Evolutionary conservation across 1,140 invertebrate species (phyloP), one percentile per base, ranked within the genome.

Genomic region (Heliconius melpomene): DNA sequence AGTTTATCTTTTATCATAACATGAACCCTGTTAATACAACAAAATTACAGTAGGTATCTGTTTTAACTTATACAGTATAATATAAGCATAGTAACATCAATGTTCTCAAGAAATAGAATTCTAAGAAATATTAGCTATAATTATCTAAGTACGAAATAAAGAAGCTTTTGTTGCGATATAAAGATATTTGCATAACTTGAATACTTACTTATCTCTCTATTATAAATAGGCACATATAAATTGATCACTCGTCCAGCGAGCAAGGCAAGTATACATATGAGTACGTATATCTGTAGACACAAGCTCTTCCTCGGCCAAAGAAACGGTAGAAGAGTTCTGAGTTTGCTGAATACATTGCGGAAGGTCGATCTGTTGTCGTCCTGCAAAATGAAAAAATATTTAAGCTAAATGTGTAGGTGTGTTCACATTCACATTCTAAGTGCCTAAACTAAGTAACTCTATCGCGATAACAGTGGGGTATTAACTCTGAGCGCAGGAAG

Each of bases 181-280:
- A n/a, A 29, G 23, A 11, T 23, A 66, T 29, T n/a, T 72, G 9
- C 2, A 46, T 46, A 46, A 16, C 2, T 16, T 16, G 70, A 77
- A n/a, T 26, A 83, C 85, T 88, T 93, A 96, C 96, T 96, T 89
- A 99, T 99, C 85, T 96, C 95, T 94, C 98, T 98, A 93, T 97
- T 98, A 94, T 98, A 99, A 88, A 99, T 97, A 57, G 98, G 99
- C 46, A 99, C 98, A 93, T 97, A 98, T 20, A 99, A 94, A 95
- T 99, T 99, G 74, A 98, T 97, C n/a, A 97, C 96, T 88, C 99
- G 95, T 29, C 98, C 99, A 38, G 94, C 95, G 18, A 96, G 89
- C 16, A 99, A 95, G 18, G 98, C 93, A 1, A 96, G 18, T 40
- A 99, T 96, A 92, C 98, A 99, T 78, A 98, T 90, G 7, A 99